Conservation (phyloP, 2,888 invertebrate species). For the Cheilosia scutellata region DNA sequence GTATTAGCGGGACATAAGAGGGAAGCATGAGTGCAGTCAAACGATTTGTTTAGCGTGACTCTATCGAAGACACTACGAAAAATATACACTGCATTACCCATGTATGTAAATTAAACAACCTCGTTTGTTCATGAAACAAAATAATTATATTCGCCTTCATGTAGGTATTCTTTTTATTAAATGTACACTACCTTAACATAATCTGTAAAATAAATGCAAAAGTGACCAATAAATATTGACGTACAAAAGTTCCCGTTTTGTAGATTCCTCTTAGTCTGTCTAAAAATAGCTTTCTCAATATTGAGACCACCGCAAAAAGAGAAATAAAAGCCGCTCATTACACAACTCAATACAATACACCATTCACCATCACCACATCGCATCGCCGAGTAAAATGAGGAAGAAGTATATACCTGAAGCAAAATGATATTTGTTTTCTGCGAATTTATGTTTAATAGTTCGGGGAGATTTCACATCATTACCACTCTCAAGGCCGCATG, state of each 20-base stretch:
- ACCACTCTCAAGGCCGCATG: conserved; percentile 50
- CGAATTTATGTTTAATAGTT: conserved; percentile 26
- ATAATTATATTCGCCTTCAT: too few relatives aligned
- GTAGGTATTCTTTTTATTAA: too few relatives aligned
- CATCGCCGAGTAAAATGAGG: conserved; percentile 19
- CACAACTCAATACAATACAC: conserved; percentile 34
- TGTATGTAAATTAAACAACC: too few relatives aligned
- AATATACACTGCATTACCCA: too few relatives aligned
- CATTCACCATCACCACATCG: too few relatives aligned
- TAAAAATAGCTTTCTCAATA: conserved; percentile 59
- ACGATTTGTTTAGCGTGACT: too few relatives aligned
- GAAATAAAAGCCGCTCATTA: conserved; percentile 38
- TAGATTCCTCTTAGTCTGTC: conserved; percentile 32
- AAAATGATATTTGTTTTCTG: conserved; percentile 38
- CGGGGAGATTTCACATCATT: conserved; percentile 33
- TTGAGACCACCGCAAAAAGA: conserved; percentile 20
- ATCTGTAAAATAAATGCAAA: too few relatives aligned
- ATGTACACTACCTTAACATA: too few relatives aligned
- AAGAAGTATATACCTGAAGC: conserved; percentile 6
- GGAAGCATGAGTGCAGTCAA: too few relatives aligned
- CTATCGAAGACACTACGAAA: too few relatives aligned
- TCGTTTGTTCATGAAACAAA: too few relatives aligned
- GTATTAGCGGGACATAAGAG: too few relatives aligned
- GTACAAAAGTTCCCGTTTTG: conserved; percentile 39
- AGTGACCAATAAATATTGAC: neutral